Conservation (phyloP, 2,113 vertebrate species). For the Montifringilla adamsi region DNA sequence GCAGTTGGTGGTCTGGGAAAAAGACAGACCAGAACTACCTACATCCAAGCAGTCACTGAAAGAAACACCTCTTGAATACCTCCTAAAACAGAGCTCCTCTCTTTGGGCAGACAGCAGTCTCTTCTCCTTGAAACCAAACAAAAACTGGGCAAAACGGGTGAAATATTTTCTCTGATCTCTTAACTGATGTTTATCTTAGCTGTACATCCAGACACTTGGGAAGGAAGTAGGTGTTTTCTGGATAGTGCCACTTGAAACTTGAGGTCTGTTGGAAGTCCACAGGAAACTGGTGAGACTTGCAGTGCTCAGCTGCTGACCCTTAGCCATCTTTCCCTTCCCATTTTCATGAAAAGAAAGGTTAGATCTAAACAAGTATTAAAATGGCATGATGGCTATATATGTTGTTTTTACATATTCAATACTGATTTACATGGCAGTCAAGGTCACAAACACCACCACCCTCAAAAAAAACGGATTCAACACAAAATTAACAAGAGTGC, state of each 20-base stretch:
- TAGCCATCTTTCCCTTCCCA: background rate
- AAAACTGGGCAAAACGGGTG: background rate
- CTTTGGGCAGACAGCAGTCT: background rate
- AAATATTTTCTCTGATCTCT: background rate
- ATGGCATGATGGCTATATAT: background rate
- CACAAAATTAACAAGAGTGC: background rate
- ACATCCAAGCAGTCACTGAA: background rate
- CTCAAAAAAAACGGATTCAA: background rate
- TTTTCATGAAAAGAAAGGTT: conserved; percentile 15
- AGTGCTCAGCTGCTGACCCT: conserved; percentile 6
- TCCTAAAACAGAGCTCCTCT: background rate
- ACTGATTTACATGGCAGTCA: background rate
- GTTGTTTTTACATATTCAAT: background rate
- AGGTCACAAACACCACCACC: background rate
- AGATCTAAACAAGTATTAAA: conserved; percentile 19
- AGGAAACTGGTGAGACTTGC: background rate
- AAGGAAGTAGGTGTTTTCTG: background rate
- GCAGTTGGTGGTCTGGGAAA: background rate
- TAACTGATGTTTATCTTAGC: background rate
- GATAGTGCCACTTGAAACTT: conserved; percentile 9
- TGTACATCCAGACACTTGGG: background rate
- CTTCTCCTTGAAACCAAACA: background rate
- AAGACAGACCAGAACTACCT: background rate
- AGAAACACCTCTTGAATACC: background rate
- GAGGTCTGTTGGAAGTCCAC: background rate